Evolutionary conservation across 2,113 vertebrate species (phyloP).

Genomic region (Zingel zingel): DNA sequence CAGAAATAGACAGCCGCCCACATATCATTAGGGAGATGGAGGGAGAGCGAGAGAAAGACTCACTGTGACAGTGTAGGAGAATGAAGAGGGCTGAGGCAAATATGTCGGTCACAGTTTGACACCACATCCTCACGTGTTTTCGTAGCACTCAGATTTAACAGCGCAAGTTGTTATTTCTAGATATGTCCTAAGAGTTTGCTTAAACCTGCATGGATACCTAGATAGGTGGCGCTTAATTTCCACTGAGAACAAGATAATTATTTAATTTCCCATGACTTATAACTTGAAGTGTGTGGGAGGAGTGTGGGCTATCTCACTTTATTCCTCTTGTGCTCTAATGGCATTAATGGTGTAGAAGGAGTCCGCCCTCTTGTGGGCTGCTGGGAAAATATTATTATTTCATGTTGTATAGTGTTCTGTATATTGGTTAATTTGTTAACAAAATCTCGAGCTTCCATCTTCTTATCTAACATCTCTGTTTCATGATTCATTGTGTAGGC

Average conservation of each 20-base stretch:
- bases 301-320: slow-evolving; percentile 42
- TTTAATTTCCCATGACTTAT: slow-evolving; percentile 45
- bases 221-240: slow-evolving; percentile 18
- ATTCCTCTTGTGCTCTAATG: slow-evolving; percentile 40
- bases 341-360: slow-evolving; percentile 57
- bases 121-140: slow-evolving; percentile 35
- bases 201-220: not conserved
- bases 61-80: slow-evolving; percentile 71
- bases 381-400: slow-evolving; percentile 4
- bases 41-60: slow-evolving; percentile 66
- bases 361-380: slow-evolving; percentile 72
- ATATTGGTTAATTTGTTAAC: slow-evolving; percentile 25
- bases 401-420: not conserved
- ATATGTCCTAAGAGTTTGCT: not conserved
- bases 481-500: slow-evolving; percentile 64
- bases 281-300: slow-evolving; percentile 61
- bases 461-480: slow-evolving; percentile 59
- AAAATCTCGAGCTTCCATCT: slow-evolving; percentile 36
- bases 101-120: slow-evolving; percentile 64
- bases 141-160: not conserved
- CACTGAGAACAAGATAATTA: slow-evolving; percentile 40
- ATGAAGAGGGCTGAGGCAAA: slow-evolving; percentile 56
- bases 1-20: slow-evolving; percentile 87
- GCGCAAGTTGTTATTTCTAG: not conserved
- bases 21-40: slow-evolving; percentile 83